Evolutionary conservation across 2,888 invertebrate genomes (phyloP).

Genomic region (Lutraria lutraria): DNA sequence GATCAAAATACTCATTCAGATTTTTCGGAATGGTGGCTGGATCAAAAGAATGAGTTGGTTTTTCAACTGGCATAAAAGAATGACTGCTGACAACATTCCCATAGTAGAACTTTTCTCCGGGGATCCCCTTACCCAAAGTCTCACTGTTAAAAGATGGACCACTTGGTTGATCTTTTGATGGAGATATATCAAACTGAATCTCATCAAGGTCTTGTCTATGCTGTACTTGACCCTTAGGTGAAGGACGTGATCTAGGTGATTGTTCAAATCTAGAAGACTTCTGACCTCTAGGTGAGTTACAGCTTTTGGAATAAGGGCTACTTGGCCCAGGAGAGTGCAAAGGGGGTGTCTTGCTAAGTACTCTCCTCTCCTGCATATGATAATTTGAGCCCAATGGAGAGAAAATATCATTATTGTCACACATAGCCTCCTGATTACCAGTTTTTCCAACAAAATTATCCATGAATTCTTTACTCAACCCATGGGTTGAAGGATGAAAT

Average conservation of each 20-base stretch:
- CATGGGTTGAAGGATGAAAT: constrained; percentile 64
- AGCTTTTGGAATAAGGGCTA: constrained; percentile 50
- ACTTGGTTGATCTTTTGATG: constrained; percentile 40
- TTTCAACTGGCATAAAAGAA: constrained; percentile 55
- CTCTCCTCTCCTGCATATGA: constrained; percentile 22
- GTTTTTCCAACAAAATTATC: constrained; percentile 64
- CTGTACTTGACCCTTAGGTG: constrained; percentile 41
- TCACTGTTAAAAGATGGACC: constrained; percentile 35
- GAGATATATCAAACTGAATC: constrained; percentile 60
- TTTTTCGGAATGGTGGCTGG: constrained; percentile 53
- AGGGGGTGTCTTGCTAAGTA: constrained; percentile 52
- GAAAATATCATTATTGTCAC: constrained; percentile 53
- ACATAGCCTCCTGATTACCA: constrained; percentile 21
- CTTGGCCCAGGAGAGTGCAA: constrained; percentile 59
- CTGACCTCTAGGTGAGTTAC: constrained; percentile 32
- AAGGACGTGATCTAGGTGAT: constrained; percentile 40
- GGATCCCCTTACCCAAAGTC: constrained; percentile 25
- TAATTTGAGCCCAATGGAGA: constrained; percentile 56
- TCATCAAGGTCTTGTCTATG: constrained; percentile 31
- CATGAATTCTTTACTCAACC: constrained; percentile 66
- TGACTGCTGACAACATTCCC: constrained; percentile 19
- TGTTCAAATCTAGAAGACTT: constrained; percentile 43
- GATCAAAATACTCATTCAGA: constrained; percentile 58
- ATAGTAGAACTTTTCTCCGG: constrained; percentile 37
- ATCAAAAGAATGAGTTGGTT: constrained; percentile 29